These are phyloP conservation scores for Stegostoma tigrinum DNA, from an alignment of 2,113 vertebrate genomes.

Conservation along the genomic window DNA sequence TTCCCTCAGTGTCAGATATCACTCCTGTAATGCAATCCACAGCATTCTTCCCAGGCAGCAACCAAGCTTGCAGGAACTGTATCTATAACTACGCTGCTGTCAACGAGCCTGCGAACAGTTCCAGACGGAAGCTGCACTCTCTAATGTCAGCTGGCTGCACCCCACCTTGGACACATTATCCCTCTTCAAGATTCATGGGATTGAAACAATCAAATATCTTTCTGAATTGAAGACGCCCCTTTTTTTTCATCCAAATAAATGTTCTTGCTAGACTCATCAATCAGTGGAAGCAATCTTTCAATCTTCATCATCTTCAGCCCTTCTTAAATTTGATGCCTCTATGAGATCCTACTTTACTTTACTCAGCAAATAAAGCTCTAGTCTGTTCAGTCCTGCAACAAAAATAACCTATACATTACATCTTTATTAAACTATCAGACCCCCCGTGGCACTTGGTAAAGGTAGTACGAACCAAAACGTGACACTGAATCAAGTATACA, in stretches of 20 bases:
- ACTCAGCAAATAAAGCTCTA: neutral
- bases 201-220: no score
- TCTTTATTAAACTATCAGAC: no score
- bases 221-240: no score
- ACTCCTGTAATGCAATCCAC: neutral
- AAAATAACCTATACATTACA: no score
- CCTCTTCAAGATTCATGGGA: neutral
- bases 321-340: neutral
- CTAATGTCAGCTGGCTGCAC: neutral
- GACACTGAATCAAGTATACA: no score
- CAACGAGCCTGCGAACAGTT: neutral
- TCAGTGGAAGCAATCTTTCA: no score
- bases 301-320: neutral
- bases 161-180: neutral
- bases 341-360: neutral
- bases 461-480: no score
- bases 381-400: neutral
- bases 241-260: neutral
- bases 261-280: neutral
- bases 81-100: neutral
- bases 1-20: no score
- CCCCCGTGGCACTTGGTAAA: no score
- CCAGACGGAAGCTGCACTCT: neutral
- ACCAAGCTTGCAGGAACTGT: no score
- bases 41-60: neutral